Evolutionary conservation across 1,140 invertebrate genomes (phyloP).

Genomic region (Zophobas morio): DNA sequence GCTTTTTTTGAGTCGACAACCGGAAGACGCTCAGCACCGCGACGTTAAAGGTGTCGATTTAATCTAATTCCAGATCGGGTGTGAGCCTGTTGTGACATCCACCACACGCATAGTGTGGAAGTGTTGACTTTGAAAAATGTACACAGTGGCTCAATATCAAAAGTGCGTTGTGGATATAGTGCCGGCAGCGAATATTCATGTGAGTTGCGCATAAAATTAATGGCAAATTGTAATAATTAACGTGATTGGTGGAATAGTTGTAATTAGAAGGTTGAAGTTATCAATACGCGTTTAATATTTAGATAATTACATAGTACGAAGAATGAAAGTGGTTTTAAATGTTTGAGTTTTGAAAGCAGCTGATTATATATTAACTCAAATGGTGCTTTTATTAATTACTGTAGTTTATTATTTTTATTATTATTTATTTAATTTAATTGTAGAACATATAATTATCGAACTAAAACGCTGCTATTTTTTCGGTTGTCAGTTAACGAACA

Average conservation of each 20-base stretch:
- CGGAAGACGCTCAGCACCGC: slow-evolving; percentile 52
- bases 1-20: slow-evolving; percentile 28
- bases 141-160: slow-evolving; percentile 30
- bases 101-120: slow-evolving; percentile 1
- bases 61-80: slow-evolving; percentile 52
- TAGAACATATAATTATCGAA: not conserved
- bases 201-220: slow-evolving; percentile 38
- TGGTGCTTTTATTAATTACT: no score
- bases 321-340: not conserved
- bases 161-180: slow-evolving; percentile 46
- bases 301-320: not conserved
- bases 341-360: slow-evolving; percentile 25
- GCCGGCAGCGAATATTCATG: slow-evolving; percentile 55
- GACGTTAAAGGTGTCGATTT: slow-evolving; percentile 54
- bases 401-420: no score
- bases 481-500: not conserved
- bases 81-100: slow-evolving; percentile 23
- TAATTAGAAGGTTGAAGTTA: not conserved
- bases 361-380: not conserved
- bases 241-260: no score
- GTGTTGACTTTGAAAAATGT: slow-evolving; percentile 16
- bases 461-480: slow-evolving; percentile 14
- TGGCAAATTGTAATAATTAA: no score
- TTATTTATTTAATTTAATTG: no score
- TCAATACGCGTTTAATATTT: not conserved